Evolutionary conservation across 2,113 vertebrate species (phyloP), one percentile per base, ranked within the genome.

Genomic region (Calyptommatus sinebrachiatus): DNA sequence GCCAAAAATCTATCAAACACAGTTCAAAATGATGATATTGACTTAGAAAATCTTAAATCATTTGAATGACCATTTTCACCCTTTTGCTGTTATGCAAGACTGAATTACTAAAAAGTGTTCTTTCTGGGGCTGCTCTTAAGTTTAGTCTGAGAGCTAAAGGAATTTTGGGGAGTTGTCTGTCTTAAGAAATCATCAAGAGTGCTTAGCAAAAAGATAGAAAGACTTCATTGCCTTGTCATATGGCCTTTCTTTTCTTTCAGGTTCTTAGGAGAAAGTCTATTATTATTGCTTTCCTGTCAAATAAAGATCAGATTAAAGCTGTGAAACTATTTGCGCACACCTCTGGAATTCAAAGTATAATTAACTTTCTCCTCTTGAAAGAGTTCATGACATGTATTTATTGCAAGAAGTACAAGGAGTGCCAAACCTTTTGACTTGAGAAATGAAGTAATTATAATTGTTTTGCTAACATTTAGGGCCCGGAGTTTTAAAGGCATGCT

Each of bases 331-430:
- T 82, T 78, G 60, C 57, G 78, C 75, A 84, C 41, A 53, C 8
- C 22, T 24, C 26, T 79, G 70, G 62, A 77, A 77, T 85, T 82
- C 21, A 78, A 63, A 35, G 73, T 70, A 41, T 71, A 60, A 73
- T 86, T 88, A 70, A 79, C 50, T 65, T 69, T 41, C 1, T 85
- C 4, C 45, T 71, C 63, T 35, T 26, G 57, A 80, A 87, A 85
- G 71, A 69, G 73, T 76, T 70, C 65, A 66, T 76, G 41, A 66
- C 31, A 80, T 68, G 68, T 78, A 71, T 63, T 80, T 88, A 57
- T 77, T 78, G 28, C 35, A 78, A 85, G 26, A 45, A 76, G 28
- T 84, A 83, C 76, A 83, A 77, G 66, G 28, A 78, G 53, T 75
- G 28, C 29, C 78, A 14, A 78, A n/a, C 66, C 31, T 60, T 79